A percentile compares a stretch with the other conserved stretches of the same genome.
Conservation (phyloP, 2,113 vertebrate genomes). For the Zosterops borbonicus region DNA sequence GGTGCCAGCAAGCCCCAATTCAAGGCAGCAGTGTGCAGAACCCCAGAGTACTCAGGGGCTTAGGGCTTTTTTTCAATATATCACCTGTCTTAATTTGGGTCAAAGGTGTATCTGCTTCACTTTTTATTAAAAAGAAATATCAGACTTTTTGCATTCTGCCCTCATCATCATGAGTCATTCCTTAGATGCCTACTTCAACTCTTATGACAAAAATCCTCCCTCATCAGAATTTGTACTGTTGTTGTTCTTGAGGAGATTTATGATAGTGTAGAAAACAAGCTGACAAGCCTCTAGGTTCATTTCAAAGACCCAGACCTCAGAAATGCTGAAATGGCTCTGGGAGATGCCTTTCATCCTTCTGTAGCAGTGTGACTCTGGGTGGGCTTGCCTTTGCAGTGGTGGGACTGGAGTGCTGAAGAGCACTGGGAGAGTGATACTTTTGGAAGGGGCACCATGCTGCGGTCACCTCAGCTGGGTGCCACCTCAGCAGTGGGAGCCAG, state of each 20-base stretch:
- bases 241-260: slow-evolving; percentile 26
- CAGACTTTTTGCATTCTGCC: not conserved
- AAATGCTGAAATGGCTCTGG: not conserved
- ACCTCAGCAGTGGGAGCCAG: not conserved
- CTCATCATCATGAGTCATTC: not conserved
- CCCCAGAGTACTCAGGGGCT: not conserved
- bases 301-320: not conserved
- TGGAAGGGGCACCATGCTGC: rapidly evolving
- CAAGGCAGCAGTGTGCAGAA: not conserved
- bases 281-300: not conserved
- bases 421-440: rapidly evolving
- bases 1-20: rapidly evolving
- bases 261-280: not conserved
- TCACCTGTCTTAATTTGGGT: not conserved
- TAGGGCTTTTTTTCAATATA: not conserved
- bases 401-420: not conserved
- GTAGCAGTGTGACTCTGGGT: not conserved
- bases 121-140: not conserved
- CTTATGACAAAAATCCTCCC: not conserved
- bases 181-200: not conserved
- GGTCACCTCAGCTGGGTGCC: not conserved
- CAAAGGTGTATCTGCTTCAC: not conserved
- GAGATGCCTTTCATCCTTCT: not conserved
- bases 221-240: not conserved
- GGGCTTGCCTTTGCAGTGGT: not conserved